Evolutionary conservation across 2,888 invertebrate genomes (phyloP).

Genomic region (Dioctria linearis): DNA sequence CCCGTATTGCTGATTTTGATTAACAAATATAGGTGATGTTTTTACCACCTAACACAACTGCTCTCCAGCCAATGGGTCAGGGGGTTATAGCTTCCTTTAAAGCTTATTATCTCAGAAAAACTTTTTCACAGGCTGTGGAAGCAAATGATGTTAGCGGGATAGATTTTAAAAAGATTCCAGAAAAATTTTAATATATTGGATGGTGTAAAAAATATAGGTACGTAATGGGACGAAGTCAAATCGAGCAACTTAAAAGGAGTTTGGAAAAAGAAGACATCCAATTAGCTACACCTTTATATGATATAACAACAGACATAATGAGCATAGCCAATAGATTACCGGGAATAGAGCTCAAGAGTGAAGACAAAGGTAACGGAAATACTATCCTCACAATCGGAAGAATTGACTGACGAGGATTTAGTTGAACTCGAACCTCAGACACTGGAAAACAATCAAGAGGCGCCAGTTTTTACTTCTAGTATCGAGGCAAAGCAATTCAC

Average conservation of each 20-base stretch:
- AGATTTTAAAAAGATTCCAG: too few relatives aligned
- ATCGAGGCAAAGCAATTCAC: neutral
- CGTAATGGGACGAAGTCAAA: too few relatives aligned
- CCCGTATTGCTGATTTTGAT: too few relatives aligned
- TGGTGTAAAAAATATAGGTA: too few relatives aligned
- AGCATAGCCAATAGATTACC: neutral
- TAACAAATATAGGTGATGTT: too few relatives aligned
- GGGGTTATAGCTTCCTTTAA: neutral
- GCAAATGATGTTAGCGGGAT: neutral
- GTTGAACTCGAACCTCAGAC: neutral
- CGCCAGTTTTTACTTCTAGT: neutral
- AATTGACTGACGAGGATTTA: neutral
- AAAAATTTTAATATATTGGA: too few relatives aligned
- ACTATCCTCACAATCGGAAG: neutral
- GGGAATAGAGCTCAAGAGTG: neutral
- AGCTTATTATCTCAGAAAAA: conserved; percentile 4
- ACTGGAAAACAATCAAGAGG: neutral
- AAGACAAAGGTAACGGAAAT: neutral
- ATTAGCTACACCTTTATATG: neutral
- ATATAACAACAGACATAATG: neutral
- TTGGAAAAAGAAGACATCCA: too few relatives aligned
- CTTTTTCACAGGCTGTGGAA: neutral
- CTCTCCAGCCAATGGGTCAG: conserved; percentile 7
- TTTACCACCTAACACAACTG: too few relatives aligned
- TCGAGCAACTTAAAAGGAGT: too few relatives aligned